Evolutionary conservation across 2,888 invertebrate genomes (phyloP).

Genomic region (Tetheella fluctuosa): DNA sequence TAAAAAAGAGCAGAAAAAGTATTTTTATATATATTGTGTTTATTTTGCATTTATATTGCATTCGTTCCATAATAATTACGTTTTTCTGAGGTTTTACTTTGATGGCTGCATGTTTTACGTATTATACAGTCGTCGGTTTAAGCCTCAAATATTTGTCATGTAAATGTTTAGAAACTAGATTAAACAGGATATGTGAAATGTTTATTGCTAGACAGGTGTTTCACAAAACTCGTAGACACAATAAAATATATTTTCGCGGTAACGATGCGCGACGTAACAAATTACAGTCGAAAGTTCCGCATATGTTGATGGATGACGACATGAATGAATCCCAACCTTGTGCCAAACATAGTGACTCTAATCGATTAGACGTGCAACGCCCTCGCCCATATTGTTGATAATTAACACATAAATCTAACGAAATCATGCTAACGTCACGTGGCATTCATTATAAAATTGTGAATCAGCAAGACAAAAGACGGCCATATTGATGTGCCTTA

Average conservation of each 20-base stretch:
- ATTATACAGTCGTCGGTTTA: neutral
- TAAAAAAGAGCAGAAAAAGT: neutral
- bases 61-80: neutral
- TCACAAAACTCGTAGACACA: neutral
- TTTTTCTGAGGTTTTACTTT: neutral
- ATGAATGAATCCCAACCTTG: conserved; percentile 24
- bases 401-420: conserved; percentile 12
- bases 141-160: neutral
- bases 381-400: conserved; percentile 21
- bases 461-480: conserved; percentile 3
- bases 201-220: neutral
- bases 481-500: neutral
- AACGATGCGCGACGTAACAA: conserved; percentile 4
- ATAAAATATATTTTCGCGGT: neutral
- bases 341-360: conserved; percentile 28
- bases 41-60: neutral
- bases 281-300: conserved; percentile 1
- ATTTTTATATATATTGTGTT: no score
- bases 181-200: neutral
- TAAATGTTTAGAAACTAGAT: neutral
- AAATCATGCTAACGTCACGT: conserved; percentile 19
- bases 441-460: neutral
- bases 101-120: neutral
- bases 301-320: conserved; percentile 22
- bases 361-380: conserved; percentile 38